phyloP scores from a whole-genome alignment of 2,113 vertebrate species.

The Hippolais icterina region DNA sequence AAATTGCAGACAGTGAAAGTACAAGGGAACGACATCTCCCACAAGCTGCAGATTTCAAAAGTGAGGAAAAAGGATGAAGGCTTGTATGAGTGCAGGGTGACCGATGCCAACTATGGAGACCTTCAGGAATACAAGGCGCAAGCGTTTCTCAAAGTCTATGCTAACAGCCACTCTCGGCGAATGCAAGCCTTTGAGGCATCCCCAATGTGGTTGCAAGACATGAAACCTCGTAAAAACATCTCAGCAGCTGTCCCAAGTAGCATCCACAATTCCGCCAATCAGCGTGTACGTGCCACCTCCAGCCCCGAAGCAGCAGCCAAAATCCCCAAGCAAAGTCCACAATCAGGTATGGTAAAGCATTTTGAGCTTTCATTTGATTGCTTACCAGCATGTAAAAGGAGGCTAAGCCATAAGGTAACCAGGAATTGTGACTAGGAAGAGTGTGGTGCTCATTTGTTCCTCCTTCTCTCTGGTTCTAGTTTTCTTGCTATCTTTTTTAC shows the following conservation, averaged over 20 bases:
- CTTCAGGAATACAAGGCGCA: conserved; percentile 93
- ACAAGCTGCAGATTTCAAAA: conserved; percentile 94
- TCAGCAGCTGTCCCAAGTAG: conserved; percentile 78
- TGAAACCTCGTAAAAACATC: conserved; percentile 86
- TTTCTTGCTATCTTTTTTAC: not conserved
- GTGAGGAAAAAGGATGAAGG: conserved; percentile 92
- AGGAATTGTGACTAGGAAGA: conserved; percentile 25
- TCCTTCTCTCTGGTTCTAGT: not conserved
- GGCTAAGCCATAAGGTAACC: conserved; percentile 19
- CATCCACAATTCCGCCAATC: conserved; percentile 81
- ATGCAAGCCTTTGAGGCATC: conserved; percentile 90
- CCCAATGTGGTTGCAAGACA: conserved; percentile 90
- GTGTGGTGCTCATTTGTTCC: not conserved
- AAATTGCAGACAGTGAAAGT: conserved; percentile 93
- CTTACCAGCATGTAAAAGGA: conserved; percentile 25
- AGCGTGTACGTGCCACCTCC: conserved; percentile 81
- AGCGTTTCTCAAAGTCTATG: conserved; percentile 88
- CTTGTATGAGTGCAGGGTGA: conserved; percentile 92
- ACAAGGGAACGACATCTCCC: conserved; percentile 97
- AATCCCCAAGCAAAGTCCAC: conserved; percentile 87
- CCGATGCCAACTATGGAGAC: conserved; percentile 90
- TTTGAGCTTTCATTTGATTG: conserved; percentile 70
- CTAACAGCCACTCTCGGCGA: conserved; percentile 81
- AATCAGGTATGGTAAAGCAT: conserved; percentile 87
- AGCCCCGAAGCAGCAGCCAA: conserved; percentile 87